Evolutionary conservation across 2,797 vertebrate genomes (phyloP).

Genomic region (Lerista edwardsae): DNA sequence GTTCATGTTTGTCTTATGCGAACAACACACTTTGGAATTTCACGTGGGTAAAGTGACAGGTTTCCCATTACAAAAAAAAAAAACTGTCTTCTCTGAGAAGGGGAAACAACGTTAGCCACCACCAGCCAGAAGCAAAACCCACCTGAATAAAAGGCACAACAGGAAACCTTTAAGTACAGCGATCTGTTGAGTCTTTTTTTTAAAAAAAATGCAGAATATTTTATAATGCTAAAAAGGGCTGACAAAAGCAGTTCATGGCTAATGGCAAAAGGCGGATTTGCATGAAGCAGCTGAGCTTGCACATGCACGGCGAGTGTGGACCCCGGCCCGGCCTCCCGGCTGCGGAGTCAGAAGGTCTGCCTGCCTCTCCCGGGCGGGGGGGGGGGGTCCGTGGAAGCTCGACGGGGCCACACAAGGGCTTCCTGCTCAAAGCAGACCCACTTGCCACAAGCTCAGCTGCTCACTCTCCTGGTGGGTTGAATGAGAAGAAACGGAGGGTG

Average conservation of each 20-base stretch:
- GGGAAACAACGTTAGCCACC: no score
- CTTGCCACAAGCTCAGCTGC: slow-evolving; percentile 82
- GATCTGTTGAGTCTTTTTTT: slow-evolving; percentile 50
- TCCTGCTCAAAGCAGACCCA: slow-evolving; percentile 85
- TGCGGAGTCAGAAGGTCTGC: slow-evolving; percentile 74
- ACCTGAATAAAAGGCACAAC: neutral
- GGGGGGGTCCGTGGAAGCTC: slow-evolving; percentile 77
- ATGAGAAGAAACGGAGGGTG: slow-evolving; percentile 83
- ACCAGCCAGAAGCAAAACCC: slow-evolving; percentile 6
- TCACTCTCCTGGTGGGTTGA: slow-evolving; percentile 90
- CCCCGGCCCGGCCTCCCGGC: slow-evolving; percentile 75
- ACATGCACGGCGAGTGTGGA: slow-evolving; percentile 77
- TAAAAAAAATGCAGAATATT: slow-evolving; percentile 62
- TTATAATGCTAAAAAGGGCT: slow-evolving; percentile 44
- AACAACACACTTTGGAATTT: neutral
- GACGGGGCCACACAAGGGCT: slow-evolving; percentile 82
- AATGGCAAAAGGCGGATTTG: slow-evolving; percentile 74
- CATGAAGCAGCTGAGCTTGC: slow-evolving; percentile 73
- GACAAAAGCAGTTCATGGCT: slow-evolving; percentile 71
- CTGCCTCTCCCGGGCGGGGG: slow-evolving; percentile 76
- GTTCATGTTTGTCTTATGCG: neutral
- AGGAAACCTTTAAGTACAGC: slow-evolving; percentile 49
- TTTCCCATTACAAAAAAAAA: slow-evolving; percentile 27
- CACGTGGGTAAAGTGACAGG: neutral
- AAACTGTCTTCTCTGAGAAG: slow-evolving; percentile 11